These are phyloP conservation scores for Aphrophora alni DNA, from an alignment of 2,888 invertebrate species.

Conservation along the genomic window DNA sequence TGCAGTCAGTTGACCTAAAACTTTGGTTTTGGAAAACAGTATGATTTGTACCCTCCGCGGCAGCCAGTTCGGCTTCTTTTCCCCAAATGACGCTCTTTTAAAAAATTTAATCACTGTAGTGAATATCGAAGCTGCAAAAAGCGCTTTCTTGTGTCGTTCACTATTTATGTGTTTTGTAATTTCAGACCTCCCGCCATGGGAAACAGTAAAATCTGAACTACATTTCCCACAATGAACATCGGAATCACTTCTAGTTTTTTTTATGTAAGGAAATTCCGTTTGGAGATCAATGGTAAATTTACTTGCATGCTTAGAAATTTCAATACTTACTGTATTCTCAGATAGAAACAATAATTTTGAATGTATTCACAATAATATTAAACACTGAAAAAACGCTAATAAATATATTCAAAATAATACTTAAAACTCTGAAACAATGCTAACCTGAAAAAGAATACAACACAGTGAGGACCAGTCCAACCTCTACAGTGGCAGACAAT, in stretches of 20 bases:
- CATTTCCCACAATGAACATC: background rate
- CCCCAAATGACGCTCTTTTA: background rate
- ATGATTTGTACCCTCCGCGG: background rate
- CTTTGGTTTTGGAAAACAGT: no score
- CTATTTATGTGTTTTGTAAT: constrained; percentile 10
- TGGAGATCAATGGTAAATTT: background rate
- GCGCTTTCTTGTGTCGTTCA: constrained; percentile 3
- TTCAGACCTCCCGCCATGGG: background rate
- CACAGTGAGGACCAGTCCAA: no score
- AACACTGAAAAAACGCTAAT: no score
- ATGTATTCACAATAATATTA: no score
- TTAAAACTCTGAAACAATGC: no score
- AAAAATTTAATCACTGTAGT: background rate
- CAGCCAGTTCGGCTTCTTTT: background rate
- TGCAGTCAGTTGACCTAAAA: no score
- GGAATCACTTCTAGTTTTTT: background rate
- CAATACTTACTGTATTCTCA: background rate
- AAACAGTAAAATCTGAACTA: background rate
- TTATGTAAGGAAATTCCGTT: background rate
- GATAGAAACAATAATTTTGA: no score
- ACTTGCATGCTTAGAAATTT: background rate
- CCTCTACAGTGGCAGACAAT: no score
- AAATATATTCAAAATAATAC: no score
- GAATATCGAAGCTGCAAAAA: background rate
- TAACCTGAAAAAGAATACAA: no score